Conservation (phyloP, 2,888 invertebrate species). For the Euplexia lucipara region DNA sequence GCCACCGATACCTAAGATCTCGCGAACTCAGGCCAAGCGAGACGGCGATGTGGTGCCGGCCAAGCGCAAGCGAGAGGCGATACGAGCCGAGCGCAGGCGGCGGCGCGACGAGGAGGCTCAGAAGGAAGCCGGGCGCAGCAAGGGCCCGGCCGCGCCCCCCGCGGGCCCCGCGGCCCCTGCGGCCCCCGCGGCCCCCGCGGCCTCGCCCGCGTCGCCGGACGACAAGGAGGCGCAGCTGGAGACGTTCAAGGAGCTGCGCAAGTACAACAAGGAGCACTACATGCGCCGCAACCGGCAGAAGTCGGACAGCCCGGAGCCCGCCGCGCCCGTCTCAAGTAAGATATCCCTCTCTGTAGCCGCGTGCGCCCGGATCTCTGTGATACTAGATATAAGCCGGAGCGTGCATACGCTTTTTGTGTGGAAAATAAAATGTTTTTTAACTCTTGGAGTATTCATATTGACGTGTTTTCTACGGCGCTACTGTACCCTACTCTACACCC, state of each 20-base stretch:
- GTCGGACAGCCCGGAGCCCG: conserved; percentile 90
- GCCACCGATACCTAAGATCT: conserved; percentile 86
- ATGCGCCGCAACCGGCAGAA: conserved; percentile 92
- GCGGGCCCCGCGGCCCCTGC: conserved; percentile 9
- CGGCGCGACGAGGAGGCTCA: conserved; percentile 70
- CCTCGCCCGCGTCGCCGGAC: conserved; percentile 59
- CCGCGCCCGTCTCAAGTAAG: conserved; percentile 85
- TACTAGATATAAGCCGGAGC: conserved; percentile 79
- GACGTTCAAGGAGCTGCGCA: conserved; percentile 91
- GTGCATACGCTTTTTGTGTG: conserved; percentile 76
- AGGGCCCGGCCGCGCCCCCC: conserved; percentile 56
- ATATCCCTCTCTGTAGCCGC: conserved; percentile 70
- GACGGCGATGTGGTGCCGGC: conserved; percentile 63
- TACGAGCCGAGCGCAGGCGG: conserved; percentile 52
- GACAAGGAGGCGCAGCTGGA: conserved; percentile 68
- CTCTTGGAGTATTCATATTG: conserved; percentile 87
- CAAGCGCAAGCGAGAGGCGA: conserved; percentile 52
- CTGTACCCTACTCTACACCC: conserved; percentile 78
- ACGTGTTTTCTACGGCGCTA: conserved; percentile 75
- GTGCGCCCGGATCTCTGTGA: conserved; percentile 71
- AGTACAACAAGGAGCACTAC: conserved; percentile 92
- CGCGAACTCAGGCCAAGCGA: conserved; percentile 47
- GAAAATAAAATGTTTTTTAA: conserved; percentile 87
- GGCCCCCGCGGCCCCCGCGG: conserved; percentile 51
- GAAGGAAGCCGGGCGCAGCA: conserved; percentile 55